Evolutionary conservation across 2,888 invertebrate species (phyloP), one percentile per base, ranked within the genome.

Genomic region (Aspidiotus destructor): DNA sequence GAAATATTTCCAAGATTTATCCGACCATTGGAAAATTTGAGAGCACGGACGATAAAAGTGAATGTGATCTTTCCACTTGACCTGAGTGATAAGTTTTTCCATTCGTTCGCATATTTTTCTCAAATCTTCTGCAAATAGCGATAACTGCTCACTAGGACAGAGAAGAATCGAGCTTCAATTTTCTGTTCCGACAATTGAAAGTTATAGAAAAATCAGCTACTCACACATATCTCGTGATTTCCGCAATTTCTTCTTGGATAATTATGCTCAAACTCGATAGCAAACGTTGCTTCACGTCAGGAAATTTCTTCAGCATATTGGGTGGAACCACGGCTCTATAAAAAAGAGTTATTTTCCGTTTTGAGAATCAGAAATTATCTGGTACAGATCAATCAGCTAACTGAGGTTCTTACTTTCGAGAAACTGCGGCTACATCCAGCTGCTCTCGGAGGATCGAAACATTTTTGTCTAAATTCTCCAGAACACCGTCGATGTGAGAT

Each of bases 1-100:
- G 16, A 58, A 58, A 17, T 16, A 17, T 13, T 58, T 58, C 58
- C 58, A 58, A 5, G 28, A 58, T 40, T 58, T 28, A 40, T 58
- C 58, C 8, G 58, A 13, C 58, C 58, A 58, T 17, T 58, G 28
- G 6, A 6, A 13, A 11, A 58, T 58, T 17, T 13, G 16, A 28
- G 16, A 17, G 40, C 17, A 58, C 9, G 40, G 7, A 2, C 17
- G 8, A 40, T 28, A 58, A 40, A 40, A 58, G 13, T 16, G 28
- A 2, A 28, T 28, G 6, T 58, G 40, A 13, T 58, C 28, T 5
- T 16, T 17, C 58, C 58, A 58, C 8, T 58, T 58, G 28, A 58
- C 28, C 7, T 58, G 17, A 10, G 11, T 40, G 8, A 28, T 58
- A 5, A 17, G 40, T 58, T 28, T 58, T 17, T 16, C 16, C 8